Conservation (phyloP, 2,113 vertebrate genomes). For the Pelusios castaneus region DNA sequence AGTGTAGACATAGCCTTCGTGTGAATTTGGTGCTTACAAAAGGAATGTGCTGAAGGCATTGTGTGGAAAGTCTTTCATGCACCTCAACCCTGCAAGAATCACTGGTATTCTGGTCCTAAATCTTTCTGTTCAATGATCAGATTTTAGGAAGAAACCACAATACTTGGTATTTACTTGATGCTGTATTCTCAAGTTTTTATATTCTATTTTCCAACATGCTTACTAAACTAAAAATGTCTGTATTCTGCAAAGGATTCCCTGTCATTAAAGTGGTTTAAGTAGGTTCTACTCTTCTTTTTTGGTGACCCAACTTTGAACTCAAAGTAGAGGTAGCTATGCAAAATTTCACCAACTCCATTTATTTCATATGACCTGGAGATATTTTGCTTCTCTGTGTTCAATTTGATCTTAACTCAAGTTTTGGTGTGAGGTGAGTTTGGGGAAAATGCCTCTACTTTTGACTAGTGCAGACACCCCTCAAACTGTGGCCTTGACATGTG, state of each 20-base stretch:
- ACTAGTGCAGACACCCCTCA: no score
- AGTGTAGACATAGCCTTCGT: no score
- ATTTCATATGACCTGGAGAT: not conserved
- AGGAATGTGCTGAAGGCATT: not conserved
- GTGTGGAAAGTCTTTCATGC: not conserved
- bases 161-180: not conserved
- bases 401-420: no score
- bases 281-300: not conserved
- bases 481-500: no score
- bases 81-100: not conserved
- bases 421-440: no score
- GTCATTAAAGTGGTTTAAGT: not conserved
- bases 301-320: not conserved
- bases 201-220: not conserved
- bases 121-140: not conserved
- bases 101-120: not conserved
- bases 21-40: not conserved
- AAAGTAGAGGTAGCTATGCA: no score
- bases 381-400: not conserved
- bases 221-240: not conserved
- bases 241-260: not conserved
- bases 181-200: not conserved
- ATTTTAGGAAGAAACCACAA: not conserved
- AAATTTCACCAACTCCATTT: not conserved
- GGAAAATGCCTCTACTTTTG: no score